phyloP scores from a whole-genome alignment of 2,113 vertebrate species.

The Ginglymostoma cirratum region DNA sequence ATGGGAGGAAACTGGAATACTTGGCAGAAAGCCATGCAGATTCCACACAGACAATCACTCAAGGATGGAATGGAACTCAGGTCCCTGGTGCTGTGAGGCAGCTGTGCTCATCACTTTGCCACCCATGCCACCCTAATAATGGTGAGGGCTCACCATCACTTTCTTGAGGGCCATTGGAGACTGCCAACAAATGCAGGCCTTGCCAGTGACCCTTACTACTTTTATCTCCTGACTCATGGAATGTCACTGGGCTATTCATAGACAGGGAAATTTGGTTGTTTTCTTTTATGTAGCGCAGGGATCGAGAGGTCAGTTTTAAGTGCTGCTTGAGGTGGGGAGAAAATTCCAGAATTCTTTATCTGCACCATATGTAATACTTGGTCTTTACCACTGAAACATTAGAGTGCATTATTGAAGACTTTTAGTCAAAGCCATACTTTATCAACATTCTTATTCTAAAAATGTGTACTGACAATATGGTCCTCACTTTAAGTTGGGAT shows the following conservation, averaged over 20 bases:
- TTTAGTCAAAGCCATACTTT: neutral
- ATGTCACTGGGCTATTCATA: neutral
- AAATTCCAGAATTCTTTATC: neutral
- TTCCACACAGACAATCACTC: too few species aligned
- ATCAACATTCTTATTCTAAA: neutral
- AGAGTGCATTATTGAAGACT: neutral
- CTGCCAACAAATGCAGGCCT: neutral
- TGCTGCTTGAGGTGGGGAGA: neutral
- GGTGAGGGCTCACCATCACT: too few species aligned
- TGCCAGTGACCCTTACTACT: neutral
- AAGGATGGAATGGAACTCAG: too few species aligned
- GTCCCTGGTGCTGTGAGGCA: too few species aligned
- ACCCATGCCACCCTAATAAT: too few species aligned
- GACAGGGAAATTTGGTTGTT: neutral
- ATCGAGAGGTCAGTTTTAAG: neutral
- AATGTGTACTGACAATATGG: neutral
- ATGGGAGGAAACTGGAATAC: too few species aligned
- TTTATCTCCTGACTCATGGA: too few species aligned
- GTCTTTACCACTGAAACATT: neutral
- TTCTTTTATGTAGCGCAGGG: neutral
- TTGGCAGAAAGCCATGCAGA: too few species aligned
- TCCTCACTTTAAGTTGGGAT: too few species aligned
- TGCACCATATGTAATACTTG: neutral
- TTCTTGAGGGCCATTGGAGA: too few species aligned
- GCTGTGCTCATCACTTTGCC: too few species aligned